phyloP scores from a whole-genome alignment of 1,140 invertebrate species.

The Chrysopa pallens region DNA sequence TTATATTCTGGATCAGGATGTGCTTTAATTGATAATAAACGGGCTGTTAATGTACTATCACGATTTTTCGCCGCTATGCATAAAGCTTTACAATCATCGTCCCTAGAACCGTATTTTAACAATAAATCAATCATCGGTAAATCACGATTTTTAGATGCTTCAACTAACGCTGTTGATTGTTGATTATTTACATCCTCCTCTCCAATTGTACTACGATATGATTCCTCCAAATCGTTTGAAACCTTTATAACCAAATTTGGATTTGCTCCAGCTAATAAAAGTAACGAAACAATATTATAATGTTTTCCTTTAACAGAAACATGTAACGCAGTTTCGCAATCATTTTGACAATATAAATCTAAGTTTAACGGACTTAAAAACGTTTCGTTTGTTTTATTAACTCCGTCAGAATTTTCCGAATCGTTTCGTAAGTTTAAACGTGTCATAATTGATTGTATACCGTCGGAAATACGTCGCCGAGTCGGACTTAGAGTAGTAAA shows the following conservation, averaged over 20 bases:
- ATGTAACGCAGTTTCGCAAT: constrained; percentile 57
- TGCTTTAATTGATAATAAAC: constrained; percentile 60
- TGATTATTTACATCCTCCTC: constrained; percentile 24
- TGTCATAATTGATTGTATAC: constrained; percentile 74
- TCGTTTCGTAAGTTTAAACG: constrained; percentile 41
- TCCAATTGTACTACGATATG: constrained; percentile 13
- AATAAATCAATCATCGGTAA: constrained; percentile 46
- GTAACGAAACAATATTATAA: constrained; percentile 47
- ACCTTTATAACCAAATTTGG: constrained; percentile 42
- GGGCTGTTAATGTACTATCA: constrained; percentile 54
- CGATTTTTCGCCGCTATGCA: constrained; percentile 45
- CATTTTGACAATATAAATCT: constrained; percentile 57
- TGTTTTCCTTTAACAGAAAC: constrained; percentile 61
- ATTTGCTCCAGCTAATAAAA: constrained; percentile 58
- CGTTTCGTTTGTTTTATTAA: constrained; percentile 22
- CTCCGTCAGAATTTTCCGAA: neutral
- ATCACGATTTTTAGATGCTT: constrained; percentile 51
- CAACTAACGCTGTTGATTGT: constrained; percentile 41
- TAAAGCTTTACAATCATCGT: constrained; percentile 71
- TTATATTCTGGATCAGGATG: constrained; percentile 71
- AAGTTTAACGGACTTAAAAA: constrained; percentile 47
- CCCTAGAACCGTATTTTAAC: constrained; percentile 70
- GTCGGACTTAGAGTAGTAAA: constrained; percentile 35
- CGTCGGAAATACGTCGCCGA: constrained; percentile 59
- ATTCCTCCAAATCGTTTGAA: constrained; percentile 25